These are phyloP conservation scores for Euclidia mi DNA, from an alignment of 2,888 invertebrate genomes.

Conservation along the genomic window DNA sequence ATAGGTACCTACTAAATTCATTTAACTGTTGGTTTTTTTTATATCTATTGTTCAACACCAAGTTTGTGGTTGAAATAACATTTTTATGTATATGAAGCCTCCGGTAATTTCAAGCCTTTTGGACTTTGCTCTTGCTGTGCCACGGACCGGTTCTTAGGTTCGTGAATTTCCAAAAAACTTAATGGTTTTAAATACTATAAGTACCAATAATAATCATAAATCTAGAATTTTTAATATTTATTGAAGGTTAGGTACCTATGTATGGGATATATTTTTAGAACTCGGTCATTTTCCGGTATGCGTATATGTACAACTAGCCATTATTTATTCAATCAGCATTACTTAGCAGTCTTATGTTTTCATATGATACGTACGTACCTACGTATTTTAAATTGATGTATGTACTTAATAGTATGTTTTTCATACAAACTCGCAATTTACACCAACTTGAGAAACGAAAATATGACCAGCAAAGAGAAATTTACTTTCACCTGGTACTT, in stretches of 20 bases:
- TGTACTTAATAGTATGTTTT: too few relatives aligned
- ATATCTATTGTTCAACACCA: slow-evolving; percentile 2
- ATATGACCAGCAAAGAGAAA: neutral
- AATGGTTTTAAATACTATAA: neutral
- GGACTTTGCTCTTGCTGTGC: slow-evolving; percentile 60
- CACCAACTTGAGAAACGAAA: neutral
- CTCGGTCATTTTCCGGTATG: neutral
- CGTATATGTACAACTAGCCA: too few relatives aligned
- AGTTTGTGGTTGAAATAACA: neutral
- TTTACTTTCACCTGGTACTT: neutral
- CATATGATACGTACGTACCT: too few relatives aligned
- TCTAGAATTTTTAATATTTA: too few relatives aligned
- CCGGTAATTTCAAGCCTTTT: slow-evolving; percentile 31
- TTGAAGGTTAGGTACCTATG: neutral
- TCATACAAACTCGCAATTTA: too few relatives aligned
- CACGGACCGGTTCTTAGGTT: slow-evolving; percentile 30
- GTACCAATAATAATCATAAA: too few relatives aligned
- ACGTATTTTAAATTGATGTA: too few relatives aligned
- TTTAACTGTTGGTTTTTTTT: too few relatives aligned
- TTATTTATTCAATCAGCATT: neutral
- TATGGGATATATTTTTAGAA: slow-evolving; percentile 4
- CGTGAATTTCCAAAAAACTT: neutral
- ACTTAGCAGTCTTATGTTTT: neutral
- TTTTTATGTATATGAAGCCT: neutral
- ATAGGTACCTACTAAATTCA: too few relatives aligned